These are phyloP conservation scores for Puntigrus tetrazona DNA, from an alignment of 2,113 vertebrate species.

Conservation along the genomic window DNA sequence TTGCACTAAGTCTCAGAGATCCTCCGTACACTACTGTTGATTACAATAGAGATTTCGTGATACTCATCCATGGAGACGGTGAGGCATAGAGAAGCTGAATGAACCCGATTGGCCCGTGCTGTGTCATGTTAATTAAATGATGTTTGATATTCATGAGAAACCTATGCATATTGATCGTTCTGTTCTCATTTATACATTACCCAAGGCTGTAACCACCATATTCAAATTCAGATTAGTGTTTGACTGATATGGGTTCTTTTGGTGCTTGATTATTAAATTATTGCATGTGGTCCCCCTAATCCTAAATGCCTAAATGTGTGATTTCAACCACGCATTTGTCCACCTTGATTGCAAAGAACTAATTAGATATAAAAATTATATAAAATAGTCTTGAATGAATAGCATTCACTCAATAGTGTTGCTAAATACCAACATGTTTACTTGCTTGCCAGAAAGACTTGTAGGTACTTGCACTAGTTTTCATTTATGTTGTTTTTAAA, in stretches of 20 bases:
- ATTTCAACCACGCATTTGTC: not conserved
- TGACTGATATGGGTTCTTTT: constrained; percentile 18
- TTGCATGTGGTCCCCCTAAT: not conserved
- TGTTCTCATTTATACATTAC: constrained; percentile 21
- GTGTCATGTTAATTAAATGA: constrained; percentile 48
- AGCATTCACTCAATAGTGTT: not conserved
- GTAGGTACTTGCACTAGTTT: constrained; percentile 32
- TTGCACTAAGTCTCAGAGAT: constrained; percentile 36
- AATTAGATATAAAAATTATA: too few species aligned
- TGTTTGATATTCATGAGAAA: constrained; percentile 31
- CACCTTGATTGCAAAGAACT: not conserved
- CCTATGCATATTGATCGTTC: constrained; percentile 24
- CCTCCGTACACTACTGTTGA: constrained; percentile 17
- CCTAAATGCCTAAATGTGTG: not conserved
- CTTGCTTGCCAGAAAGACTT: constrained; percentile 36
- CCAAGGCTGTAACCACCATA: not conserved
- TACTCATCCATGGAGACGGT: not conserved
- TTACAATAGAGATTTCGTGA: constrained; percentile 35
- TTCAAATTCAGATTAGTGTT: constrained; percentile 29
- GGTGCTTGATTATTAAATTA: constrained; percentile 2
- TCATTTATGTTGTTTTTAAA: constrained; percentile 47
- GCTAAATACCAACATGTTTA: not conserved
- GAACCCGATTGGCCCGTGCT: constrained; percentile 39
- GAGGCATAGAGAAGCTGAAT: constrained; percentile 1
- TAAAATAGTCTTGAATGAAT: not conserved